A percentile compares a stretch with the other conserved stretches of the same genome.
Evolutionary conservation across 2,888 invertebrate species (phyloP).

Genomic region (Cyclophora punctaria): DNA sequence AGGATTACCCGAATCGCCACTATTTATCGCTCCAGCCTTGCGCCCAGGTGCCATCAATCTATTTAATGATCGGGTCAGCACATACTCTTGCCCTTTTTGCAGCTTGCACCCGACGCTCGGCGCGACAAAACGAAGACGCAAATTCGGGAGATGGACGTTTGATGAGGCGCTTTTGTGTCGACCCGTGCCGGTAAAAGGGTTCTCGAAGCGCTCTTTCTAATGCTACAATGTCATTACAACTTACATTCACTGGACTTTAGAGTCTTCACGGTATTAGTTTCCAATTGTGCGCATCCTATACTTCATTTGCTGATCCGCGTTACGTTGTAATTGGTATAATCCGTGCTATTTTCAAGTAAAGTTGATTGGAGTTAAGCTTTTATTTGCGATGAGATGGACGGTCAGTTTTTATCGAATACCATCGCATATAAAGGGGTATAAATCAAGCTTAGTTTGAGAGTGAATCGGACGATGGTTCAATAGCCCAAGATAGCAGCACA

Average conservation of each 20-base stretch:
- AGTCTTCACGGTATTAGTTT: too few species aligned
- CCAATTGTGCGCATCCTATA: too few species aligned
- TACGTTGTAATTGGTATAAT: neutral
- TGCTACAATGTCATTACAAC: slow-evolving; percentile 6
- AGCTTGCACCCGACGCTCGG: slow-evolving; percentile 40
- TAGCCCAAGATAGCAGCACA: slow-evolving; percentile 37
- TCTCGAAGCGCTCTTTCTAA: slow-evolving; percentile 50
- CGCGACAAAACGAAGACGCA: slow-evolving; percentile 56
- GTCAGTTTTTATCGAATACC: neutral
- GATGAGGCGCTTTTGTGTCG: slow-evolving; percentile 73
- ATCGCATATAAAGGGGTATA: slow-evolving; percentile 6
- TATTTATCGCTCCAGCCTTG: slow-evolving; percentile 73
- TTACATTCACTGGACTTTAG: too few species aligned
- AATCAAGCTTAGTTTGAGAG: slow-evolving; percentile 22
- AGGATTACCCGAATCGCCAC: slow-evolving; percentile 74
- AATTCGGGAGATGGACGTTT: slow-evolving; percentile 67
- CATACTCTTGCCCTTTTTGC: slow-evolving; percentile 68
- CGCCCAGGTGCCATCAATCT: slow-evolving; percentile 75
- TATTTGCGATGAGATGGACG: neutral
- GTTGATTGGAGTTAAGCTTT: neutral
- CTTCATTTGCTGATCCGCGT: neutral
- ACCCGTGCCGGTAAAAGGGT: slow-evolving; percentile 62
- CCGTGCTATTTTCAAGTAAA: too few species aligned
- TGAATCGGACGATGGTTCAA: slow-evolving; percentile 32
- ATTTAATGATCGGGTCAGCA: slow-evolving; percentile 76